Percentiles rank a stretch among this genome's conserved stretches.
Evolutionary conservation across 2,888 invertebrate genomes (phyloP).

Genomic region (Chydorus sphaericus): DNA sequence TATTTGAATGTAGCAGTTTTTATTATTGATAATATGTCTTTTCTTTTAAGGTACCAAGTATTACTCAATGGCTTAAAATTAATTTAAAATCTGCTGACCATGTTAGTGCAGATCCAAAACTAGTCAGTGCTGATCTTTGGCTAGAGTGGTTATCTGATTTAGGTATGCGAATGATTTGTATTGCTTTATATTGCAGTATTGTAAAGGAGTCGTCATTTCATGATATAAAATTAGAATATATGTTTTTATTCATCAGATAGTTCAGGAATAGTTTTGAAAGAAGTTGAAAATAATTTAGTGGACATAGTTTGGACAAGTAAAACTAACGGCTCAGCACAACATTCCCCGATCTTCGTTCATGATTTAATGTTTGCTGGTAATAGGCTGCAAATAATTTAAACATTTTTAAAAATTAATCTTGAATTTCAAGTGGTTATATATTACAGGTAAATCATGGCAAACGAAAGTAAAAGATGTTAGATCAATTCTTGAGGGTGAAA

Average conservation of each 20-base stretch:
- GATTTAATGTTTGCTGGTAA: background rate
- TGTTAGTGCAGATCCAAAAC: constrained; percentile 58
- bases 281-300: too few relatives aligned
- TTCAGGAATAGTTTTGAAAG: background rate
- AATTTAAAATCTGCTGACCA: constrained; percentile 36
- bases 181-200: too few relatives aligned
- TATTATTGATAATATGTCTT: background rate
- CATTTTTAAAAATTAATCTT: too few relatives aligned
- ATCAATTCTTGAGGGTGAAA: constrained; percentile 40
- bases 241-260: background rate
- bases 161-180: constrained; percentile 20
- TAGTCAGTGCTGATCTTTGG: constrained; percentile 54
- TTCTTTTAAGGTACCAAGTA: constrained; percentile 9
- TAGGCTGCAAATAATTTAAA: too few relatives aligned
- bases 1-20: background rate
- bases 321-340: background rate
- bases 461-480: constrained; percentile 56
- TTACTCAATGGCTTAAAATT: constrained; percentile 40
- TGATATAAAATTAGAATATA: background rate
- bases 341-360: background rate
- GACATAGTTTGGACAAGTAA: background rate
- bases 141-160: constrained; percentile 42
- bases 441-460: constrained; percentile 51
- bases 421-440: too few relatives aligned
- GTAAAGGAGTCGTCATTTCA: too few relatives aligned